phyloP scores from a whole-genome alignment of 1,140 invertebrate species.

The Frieseomelitta varia region DNA sequence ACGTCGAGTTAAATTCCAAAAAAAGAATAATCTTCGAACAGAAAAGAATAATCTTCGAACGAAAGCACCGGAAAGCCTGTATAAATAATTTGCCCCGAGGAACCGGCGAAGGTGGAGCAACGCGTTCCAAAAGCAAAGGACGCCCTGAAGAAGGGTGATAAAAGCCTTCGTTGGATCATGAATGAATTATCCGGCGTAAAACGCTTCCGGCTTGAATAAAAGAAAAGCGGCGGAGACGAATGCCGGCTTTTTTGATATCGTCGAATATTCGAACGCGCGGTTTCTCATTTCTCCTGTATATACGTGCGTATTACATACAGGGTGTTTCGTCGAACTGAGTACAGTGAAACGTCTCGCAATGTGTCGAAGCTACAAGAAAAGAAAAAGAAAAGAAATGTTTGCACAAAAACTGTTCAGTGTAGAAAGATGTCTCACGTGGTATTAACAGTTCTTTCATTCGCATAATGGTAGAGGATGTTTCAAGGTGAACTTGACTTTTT shows the following conservation, averaged over 20 bases:
- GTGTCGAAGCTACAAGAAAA: no score
- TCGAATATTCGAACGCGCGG: neutral
- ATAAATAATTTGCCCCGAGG: neutral
- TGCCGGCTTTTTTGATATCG: neutral
- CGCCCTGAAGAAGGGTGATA: neutral
- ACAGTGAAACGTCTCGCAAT: no score
- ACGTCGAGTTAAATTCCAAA: no score
- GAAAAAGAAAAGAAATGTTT: no score
- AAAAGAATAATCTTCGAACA: neutral
- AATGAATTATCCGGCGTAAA: slow-evolving; percentile 8
- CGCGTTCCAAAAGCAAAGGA: neutral
- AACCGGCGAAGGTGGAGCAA: neutral
- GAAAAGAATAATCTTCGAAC: neutral
- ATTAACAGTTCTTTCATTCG: no score
- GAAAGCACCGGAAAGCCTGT: neutral
- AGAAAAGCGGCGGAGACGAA: neutral
- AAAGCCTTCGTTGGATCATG: neutral
- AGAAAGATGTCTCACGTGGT: no score
- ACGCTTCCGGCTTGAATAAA: neutral
- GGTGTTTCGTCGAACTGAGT: no score
- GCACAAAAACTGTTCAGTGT: no score
- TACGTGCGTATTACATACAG: no score
- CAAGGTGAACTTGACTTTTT: no score
- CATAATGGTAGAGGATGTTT: no score
- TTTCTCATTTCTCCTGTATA: neutral